These are phyloP conservation scores for Odontamblyopus rebecca DNA, from an alignment of 2,797 vertebrate species.

Conservation along the genomic window DNA sequence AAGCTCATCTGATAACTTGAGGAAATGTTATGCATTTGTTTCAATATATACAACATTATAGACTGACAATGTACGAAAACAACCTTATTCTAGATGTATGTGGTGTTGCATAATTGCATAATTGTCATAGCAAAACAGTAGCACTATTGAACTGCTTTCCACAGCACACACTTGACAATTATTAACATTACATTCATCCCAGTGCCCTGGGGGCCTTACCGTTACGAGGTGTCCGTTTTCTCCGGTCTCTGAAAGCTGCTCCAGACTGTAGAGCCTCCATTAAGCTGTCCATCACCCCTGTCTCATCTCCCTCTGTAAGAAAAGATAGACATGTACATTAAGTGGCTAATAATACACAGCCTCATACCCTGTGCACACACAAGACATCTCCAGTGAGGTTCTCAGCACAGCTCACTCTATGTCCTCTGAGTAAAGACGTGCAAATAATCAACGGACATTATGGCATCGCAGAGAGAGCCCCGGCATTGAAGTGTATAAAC, in stretches of 20 bases:
- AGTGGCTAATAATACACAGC: background rate
- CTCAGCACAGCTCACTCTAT: background rate
- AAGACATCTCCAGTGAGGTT: background rate
- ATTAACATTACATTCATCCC: background rate
- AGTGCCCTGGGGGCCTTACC: constrained; percentile 74
- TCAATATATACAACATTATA: background rate
- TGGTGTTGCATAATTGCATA: constrained; percentile 44
- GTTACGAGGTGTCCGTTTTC: constrained; percentile 90
- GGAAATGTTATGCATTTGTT: background rate
- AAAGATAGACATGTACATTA: constrained; percentile 30
- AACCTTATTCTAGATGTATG: constrained; percentile 38
- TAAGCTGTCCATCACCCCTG: constrained; percentile 97
- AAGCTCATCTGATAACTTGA: background rate
- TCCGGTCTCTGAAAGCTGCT: constrained; percentile 93
- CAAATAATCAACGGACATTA: constrained; percentile 15
- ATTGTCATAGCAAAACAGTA: constrained; percentile 52
- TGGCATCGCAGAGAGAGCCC: constrained; percentile 1
- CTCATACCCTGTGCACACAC: background rate
- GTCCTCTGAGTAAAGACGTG: constrained; percentile 9
- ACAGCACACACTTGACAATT: background rate
- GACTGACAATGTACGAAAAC: constrained; percentile 55
- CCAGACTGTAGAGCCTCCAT: constrained; percentile 97
- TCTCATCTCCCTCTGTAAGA: constrained; percentile 92
- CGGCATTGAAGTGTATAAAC: constrained; percentile 22
- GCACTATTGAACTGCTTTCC: constrained; percentile 37